phyloP scores from a whole-genome alignment of 2,797 vertebrate species.

The Toxotes lorentzi region DNA sequence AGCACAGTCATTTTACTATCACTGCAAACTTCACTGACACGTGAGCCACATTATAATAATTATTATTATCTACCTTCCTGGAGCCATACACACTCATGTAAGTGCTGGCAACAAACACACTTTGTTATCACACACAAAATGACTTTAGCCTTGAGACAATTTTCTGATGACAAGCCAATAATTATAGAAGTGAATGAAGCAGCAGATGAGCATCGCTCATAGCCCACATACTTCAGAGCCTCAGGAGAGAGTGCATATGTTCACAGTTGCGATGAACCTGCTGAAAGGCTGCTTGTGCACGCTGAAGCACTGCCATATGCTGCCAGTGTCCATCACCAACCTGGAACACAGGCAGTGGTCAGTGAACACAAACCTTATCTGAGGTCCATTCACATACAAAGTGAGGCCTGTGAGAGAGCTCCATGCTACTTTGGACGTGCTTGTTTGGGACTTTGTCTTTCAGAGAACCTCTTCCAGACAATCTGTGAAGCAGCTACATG shows the following conservation, averaged over 20 bases:
- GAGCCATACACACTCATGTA: conserved; percentile 1
- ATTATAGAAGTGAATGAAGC: conserved; percentile 50
- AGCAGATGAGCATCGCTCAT: conserved; percentile 39
- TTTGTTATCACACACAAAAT: conserved; percentile 21
- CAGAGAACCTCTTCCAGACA: not conserved
- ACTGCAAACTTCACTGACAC: not conserved
- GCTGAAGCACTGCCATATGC: conserved; percentile 35
- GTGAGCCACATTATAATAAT: no score
- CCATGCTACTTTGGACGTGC: not conserved
- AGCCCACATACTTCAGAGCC: conserved; percentile 35
- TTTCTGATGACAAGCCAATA: conserved; percentile 37
- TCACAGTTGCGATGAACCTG: conserved; percentile 32
- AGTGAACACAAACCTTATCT: conserved; percentile 23
- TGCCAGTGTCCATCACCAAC: conserved; percentile 24
- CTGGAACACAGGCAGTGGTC: conserved; percentile 17
- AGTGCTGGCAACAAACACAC: not conserved
- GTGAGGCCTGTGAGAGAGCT: not conserved
- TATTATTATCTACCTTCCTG: not conserved
- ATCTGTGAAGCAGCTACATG: conserved; percentile 1
- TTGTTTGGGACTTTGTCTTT: not conserved
- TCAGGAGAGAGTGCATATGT: conserved; percentile 6
- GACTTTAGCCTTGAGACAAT: conserved; percentile 46
- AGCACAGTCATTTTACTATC: no score
- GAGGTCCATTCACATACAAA: conserved; percentile 13
- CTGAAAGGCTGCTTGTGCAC: conserved; percentile 43